Conservation (phyloP, 2,888 invertebrate species). For the Orthosia incerta region DNA sequence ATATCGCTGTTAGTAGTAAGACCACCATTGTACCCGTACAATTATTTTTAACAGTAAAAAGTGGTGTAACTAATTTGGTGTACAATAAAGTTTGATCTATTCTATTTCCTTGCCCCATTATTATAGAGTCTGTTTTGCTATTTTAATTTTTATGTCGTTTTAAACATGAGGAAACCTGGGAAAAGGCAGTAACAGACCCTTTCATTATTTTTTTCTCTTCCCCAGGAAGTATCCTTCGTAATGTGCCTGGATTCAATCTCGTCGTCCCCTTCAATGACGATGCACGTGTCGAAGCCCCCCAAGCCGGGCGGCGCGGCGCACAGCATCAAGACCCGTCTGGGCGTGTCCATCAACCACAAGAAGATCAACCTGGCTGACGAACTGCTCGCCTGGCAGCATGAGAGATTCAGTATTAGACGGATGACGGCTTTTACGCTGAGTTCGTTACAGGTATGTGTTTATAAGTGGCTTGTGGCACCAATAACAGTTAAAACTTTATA, state of each 20-base stretch:
- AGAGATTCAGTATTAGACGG: conserved; percentile 97
- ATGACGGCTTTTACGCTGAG: conserved; percentile 98
- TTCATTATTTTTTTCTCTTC: not conserved
- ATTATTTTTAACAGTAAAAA: no score
- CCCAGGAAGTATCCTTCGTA: conserved; percentile 96
- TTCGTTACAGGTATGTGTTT: conserved; percentile 89
- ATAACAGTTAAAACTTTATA: no score
- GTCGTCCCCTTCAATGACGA: conserved; percentile 92
- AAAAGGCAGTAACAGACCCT: no score
- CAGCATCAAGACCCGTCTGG: conserved; percentile 91
- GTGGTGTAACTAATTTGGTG: no score
- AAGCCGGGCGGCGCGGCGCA: conserved; percentile 95
- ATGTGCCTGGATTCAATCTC: conserved; percentile 97
- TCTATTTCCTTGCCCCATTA: no score
- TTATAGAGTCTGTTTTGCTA: no score
- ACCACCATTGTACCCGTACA: no score
- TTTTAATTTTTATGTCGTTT: no score
- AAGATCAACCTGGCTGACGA: conserved; percentile 99
- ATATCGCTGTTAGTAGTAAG: no score
- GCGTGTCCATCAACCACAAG: conserved; percentile 95
- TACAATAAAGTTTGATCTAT: no score
- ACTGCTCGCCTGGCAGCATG: conserved; percentile 98
- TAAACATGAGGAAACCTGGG: no score
- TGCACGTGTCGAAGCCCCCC: conserved; percentile 99
- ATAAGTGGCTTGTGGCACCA: no score